Conservation (phyloP, 2,797 vertebrate genomes). For the Caiman crocodilus region DNA sequence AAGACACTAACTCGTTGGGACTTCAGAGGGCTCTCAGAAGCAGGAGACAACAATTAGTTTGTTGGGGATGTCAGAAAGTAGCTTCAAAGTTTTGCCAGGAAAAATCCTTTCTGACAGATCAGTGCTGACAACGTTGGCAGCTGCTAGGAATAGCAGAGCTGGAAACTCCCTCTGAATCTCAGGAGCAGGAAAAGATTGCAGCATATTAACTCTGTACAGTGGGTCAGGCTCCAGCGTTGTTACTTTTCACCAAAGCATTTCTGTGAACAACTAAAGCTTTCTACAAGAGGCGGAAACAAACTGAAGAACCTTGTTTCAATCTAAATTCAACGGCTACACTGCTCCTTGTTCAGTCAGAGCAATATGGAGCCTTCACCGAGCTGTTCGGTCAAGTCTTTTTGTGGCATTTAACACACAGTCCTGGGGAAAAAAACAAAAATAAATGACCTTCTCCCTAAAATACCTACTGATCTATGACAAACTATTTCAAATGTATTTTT, state of each 20-base stretch:
- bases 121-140: conserved; percentile 90
- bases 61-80: conserved; percentile 93
- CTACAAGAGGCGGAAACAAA: not conserved
- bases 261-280: conserved; percentile 39
- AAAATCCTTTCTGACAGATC: conserved; percentile 96
- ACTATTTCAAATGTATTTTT: conserved; percentile 25
- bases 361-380: not conserved
- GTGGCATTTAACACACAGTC: fast-evolving
- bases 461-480: not conserved
- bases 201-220: conserved; percentile 80
- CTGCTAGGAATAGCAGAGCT: conserved; percentile 80
- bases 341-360: not conserved
- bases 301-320: not conserved
- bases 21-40: conserved; percentile 90
- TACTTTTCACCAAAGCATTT: not conserved
- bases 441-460: not conserved
- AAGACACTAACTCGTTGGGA: conserved; percentile 95
- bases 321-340: not conserved
- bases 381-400: not conserved
- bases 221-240: not conserved
- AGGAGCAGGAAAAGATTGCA: conserved; percentile 73
- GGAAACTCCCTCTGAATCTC: conserved; percentile 76
- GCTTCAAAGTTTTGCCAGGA: conserved; percentile 88
- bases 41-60: conserved; percentile 97
- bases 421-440: conserved; percentile 13